These are phyloP conservation scores for Cassiopea xamachana DNA, from an alignment of 30 jellyfish, hydroid and myxozoan genomes.

Conservation along the genomic window DNA sequence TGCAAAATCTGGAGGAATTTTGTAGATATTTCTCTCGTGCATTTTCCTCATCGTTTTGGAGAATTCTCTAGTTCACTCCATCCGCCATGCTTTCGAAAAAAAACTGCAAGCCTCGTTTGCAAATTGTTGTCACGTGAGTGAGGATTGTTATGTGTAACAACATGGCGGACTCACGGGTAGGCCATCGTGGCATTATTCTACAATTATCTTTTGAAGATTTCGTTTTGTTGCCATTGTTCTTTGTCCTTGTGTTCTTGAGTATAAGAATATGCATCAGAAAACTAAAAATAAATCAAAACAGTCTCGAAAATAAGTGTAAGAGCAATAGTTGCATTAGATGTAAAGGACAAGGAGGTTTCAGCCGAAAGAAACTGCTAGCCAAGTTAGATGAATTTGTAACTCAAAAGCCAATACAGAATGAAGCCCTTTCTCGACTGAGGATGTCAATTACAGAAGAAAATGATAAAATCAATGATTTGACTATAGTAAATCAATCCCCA, in stretches of 20 bases:
- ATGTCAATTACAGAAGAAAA: not conserved
- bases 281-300: not conserved
- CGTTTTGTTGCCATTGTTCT: constrained; percentile 42
- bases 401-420: not conserved
- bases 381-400: constrained; percentile 1
- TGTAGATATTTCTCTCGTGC: constrained; percentile 92
- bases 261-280: constrained; percentile 55
- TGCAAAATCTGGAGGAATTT: constrained; percentile 83
- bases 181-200: constrained; percentile 5
- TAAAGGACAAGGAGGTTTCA: not conserved
- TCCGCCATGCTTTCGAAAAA: not conserved
- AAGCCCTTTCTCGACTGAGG: constrained; percentile 13
- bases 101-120: too few species aligned
- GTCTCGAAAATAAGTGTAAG: constrained; percentile 22
- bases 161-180: constrained; percentile 26
- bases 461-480: not conserved
- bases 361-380: not conserved
- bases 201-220: constrained; percentile 61
- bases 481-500: constrained; percentile 20
- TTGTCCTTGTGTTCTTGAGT: constrained; percentile 51
- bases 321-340: constrained; percentile 61
- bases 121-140: too few species aligned
- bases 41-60: constrained; percentile 22
- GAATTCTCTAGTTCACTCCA: not conserved
- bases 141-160: not conserved